phyloP scores from a whole-genome alignment of 2,113 vertebrate species.

The Callionymus lyra region DNA sequence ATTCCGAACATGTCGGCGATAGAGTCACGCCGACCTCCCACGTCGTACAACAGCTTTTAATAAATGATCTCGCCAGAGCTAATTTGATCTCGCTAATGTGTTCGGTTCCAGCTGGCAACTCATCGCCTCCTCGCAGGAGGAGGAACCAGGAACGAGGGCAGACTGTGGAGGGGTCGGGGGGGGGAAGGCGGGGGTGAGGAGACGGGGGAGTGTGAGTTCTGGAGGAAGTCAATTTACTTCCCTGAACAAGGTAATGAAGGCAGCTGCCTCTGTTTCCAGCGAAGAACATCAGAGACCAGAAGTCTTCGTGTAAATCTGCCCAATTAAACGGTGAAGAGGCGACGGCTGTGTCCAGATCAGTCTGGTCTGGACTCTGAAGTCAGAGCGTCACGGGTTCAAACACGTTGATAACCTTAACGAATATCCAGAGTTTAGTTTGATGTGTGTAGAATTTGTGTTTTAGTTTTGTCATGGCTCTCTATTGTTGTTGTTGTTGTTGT shows the following conservation, averaged over 20 bases:
- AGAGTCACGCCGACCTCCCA: conserved; percentile 21
- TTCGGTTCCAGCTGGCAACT: conserved; percentile 25
- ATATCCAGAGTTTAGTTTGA: no score
- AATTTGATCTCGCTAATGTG: conserved; percentile 54
- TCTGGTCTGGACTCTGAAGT: no score
- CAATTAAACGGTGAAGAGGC: conserved; percentile 1
- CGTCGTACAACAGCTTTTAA: conserved; percentile 13
- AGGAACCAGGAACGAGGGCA: no score
- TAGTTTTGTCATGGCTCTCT: no score
- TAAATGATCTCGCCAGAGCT: conserved; percentile 27
- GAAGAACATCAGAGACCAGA: conserved; percentile 8
- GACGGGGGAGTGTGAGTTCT: neutral
- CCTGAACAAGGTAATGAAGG: conserved; percentile 16
- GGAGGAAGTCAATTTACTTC: conserved; percentile 15
- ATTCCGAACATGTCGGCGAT: no score
- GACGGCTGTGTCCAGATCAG: no score
- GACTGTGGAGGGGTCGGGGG: neutral
- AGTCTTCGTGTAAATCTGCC: neutral
- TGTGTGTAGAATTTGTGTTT: conserved; percentile 21
- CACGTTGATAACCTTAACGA: no score
- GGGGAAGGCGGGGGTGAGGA: neutral
- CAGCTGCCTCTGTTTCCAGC: neutral
- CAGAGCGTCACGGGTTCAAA: no score
- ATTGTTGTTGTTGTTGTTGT: no score
- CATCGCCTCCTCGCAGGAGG: conserved; percentile 30